Evolutionary conservation across 2,888 invertebrate species (phyloP).

Genomic region (Rutpela maculata): DNA sequence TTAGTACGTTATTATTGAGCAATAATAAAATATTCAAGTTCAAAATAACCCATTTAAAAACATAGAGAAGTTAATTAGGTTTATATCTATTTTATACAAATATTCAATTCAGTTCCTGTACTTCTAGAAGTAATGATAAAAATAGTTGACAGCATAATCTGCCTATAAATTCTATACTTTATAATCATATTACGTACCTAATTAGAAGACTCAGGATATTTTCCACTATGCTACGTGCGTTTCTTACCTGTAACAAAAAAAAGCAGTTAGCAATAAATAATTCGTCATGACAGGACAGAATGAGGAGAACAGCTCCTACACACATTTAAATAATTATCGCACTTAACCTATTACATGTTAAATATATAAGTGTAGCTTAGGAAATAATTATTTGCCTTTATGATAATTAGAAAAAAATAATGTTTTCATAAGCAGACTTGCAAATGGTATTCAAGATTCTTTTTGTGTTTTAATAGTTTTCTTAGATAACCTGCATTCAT

Average conservation of each 20-base stretch:
- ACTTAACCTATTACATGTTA: conserved; percentile 12
- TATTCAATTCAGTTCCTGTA: background rate
- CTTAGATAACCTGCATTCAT: background rate
- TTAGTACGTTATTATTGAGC: background rate
- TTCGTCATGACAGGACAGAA: conserved; percentile 12
- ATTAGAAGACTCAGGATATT: background rate
- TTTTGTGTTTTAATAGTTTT: background rate
- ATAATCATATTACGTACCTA: background rate
- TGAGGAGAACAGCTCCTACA: background rate
- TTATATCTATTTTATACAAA: background rate
- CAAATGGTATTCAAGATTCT: background rate
- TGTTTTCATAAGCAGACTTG: conserved; percentile 1
- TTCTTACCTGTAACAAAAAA: conserved; percentile 30
- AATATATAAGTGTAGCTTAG: background rate
- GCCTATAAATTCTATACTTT: background rate
- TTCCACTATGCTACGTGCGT: background rate
- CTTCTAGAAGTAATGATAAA: background rate
- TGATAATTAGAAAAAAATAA: conserved; percentile 4
- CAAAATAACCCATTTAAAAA: background rate
- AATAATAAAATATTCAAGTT: background rate
- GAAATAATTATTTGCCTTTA: conserved; percentile 22
- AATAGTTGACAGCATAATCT: background rate
- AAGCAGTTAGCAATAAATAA: conserved; percentile 18
- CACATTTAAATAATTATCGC: conserved; percentile 25
- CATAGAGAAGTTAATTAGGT: background rate